Evolutionary conservation across 1,140 invertebrate genomes (phyloP), one percentile per base, ranked within the genome.

Genomic region (Drosophila persimilis): DNA sequence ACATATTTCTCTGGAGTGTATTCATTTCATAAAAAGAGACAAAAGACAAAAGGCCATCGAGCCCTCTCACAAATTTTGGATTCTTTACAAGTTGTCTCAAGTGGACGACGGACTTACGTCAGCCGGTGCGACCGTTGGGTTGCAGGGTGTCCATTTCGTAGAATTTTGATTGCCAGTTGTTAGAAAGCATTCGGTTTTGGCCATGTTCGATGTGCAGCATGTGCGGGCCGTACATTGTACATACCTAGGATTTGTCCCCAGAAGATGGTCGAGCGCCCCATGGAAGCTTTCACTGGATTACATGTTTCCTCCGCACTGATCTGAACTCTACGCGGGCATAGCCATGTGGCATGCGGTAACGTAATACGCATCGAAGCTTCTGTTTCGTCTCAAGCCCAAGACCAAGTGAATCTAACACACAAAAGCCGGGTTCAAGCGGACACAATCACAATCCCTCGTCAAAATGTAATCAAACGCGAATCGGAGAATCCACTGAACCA

Each of bases 361-460:
- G 51, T 39, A 44, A 69, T 69, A 69, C 45, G 8, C 60, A 35
- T 50, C 51, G 31, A 26, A 50, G 58, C 31, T 35, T 35, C 31
- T 35, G 31, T 11, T 35, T 35, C 31, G 9, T 35, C 31, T 35
- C 31, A 35, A 35, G 11, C 9, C 50, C 63, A 69, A 69, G 51
- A 50, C n/a, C 65, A 69, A 57, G 65, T 69, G 65, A 69, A 69
- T 57, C 63, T 44, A 57, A 48, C 26, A 44, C 55, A 44, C 31
- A 35, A 35, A 17, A 69, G 50, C 69, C 63, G 48, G 63, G 62
- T 22, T 66, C 5, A 48, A 39, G 61, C 48, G 31, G 31, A 11
- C 31, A 35, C 31, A 35, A 35, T 67, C 65, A 26, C 24, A 20
- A 20, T 20, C 35, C 47, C 65, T 51, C 65, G 63, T 69, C 65